These are phyloP conservation scores for Conus betulinus DNA, from an alignment of 1,140 invertebrate species.

Conservation along the genomic window DNA sequence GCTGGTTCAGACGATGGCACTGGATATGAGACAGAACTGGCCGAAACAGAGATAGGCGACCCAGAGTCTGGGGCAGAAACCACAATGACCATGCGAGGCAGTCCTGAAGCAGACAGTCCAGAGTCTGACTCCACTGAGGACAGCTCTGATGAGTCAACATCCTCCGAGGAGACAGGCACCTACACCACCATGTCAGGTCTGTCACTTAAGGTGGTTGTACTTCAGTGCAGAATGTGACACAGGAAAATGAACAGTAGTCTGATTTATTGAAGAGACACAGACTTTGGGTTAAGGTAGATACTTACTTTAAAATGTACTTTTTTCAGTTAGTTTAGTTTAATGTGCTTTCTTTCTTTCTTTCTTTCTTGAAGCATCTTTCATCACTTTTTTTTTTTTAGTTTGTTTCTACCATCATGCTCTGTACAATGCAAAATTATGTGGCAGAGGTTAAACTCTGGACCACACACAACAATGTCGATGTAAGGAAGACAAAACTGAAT, in stretches of 20 bases:
- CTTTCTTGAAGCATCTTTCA: too few relatives aligned
- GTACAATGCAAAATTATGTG: too few relatives aligned
- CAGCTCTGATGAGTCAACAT: constrained; percentile 42
- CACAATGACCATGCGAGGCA: not conserved
- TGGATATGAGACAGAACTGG: constrained; percentile 52
- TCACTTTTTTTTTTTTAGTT: too few relatives aligned
- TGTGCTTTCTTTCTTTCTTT: too few relatives aligned
- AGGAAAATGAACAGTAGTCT: not conserved
- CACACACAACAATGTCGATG: too few relatives aligned
- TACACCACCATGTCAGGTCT: constrained; percentile 58
- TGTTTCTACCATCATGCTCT: too few relatives aligned
- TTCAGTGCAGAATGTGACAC: not conserved
- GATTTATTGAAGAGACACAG: not conserved
- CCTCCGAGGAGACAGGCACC: constrained; percentile 61
- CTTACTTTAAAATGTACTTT: too few relatives aligned
- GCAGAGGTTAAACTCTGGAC: too few relatives aligned
- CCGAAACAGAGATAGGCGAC: constrained; percentile 22
- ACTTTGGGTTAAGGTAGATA: too few relatives aligned
- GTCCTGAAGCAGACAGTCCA: constrained; percentile 31
- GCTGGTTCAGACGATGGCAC: constrained; percentile 42
- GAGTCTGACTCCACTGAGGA: constrained; percentile 51
- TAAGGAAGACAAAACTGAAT: too few relatives aligned
- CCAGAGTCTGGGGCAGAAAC: constrained; percentile 15
- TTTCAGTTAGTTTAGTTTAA: too few relatives aligned
- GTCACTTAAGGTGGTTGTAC: not conserved